Evolutionary conservation across 2,888 invertebrate species (phyloP), one percentile per base, ranked within the genome.

Genomic region (Harpalus rufipes): DNA sequence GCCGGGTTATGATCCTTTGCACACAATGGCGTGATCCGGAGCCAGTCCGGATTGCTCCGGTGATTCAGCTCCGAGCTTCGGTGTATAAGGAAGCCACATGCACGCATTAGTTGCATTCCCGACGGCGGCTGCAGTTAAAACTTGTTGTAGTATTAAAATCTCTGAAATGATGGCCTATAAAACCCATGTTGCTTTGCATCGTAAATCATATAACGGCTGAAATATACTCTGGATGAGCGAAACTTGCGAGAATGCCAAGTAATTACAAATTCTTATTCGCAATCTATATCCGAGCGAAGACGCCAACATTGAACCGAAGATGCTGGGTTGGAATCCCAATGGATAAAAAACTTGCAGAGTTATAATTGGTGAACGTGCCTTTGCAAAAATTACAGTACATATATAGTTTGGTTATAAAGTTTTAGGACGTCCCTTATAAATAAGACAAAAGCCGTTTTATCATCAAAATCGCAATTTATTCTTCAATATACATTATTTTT

Each of bases 151-250:
- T 87, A 89, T 89, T 89, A 89, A 89, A 89, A 88, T 88, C 88
- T 87, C 86, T 87, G 86, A 88, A 88, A 89, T 89, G 89, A 89
- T 89, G 88, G 89, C 87, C 87, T 87, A 88, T 89, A 89, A 89
- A 89, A 88, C 86, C 88, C 87, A 80, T 85, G 87, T 87, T 88
- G 87, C 88, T 87, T 87, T 88, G 86, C 85, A 87, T 87, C 88
- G 88, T 89, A 89, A 89, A 89, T 89, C 89, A 89, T 87, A 87
- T 88, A 89, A 89, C 88, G 87, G 87, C 87, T 87, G 85, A 86
- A 88, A 87, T 87, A 87, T 87, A 87, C 86, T 88, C 87, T 87
- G 86, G 85, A 72, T 83, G 86, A 86, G 85, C 85, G 86, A 86
- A 83, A 61, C 85, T 65, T 83, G 74, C 82, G 44, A 51, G 10